A percentile compares a stretch with the other conserved stretches of the same genome.
These are phyloP conservation scores for Hymenopus coronatus DNA, from an alignment of 2,888 invertebrate genomes.

Conservation along the genomic window DNA sequence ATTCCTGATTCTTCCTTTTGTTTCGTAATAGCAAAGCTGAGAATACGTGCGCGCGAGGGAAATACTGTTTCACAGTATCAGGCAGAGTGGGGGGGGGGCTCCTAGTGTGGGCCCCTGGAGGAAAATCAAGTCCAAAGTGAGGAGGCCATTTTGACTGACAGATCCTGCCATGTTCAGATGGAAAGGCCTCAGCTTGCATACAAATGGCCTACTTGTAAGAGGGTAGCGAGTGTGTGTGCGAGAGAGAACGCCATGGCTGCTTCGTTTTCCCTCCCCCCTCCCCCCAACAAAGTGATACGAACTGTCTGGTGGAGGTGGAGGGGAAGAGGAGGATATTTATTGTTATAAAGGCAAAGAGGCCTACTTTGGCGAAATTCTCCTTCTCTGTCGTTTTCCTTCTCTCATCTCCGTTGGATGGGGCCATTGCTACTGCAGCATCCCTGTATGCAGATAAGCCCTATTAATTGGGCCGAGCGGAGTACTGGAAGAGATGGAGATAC, in stretches of 20 bases:
- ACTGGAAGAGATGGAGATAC: conserved; percentile 28
- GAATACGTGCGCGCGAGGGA: conserved; percentile 4
- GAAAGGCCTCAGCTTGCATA: conserved; percentile 48
- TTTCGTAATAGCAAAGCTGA: conserved; percentile 20
- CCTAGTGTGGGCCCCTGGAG: conserved; percentile 41
- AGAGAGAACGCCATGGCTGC: conserved; percentile 40
- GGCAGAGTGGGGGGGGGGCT: conserved; percentile 7
- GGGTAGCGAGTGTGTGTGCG: neutral
- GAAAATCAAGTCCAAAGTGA: conserved; percentile 42
- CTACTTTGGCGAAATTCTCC: conserved; percentile 31
- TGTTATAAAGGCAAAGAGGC: conserved; percentile 35
- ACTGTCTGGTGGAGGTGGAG: conserved; percentile 30
- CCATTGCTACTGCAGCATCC: conserved; percentile 30
- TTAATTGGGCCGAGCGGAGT: conserved; percentile 35
- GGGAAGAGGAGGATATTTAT: conserved; percentile 33
- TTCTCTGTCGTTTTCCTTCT: conserved; percentile 17
- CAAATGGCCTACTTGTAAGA: conserved; percentile 46
- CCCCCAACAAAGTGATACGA: conserved; percentile 34
- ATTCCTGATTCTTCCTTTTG: conserved; percentile 31
- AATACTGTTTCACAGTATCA: conserved; percentile 18
- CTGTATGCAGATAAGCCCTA: conserved; percentile 37
- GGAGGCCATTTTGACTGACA: conserved; percentile 49
- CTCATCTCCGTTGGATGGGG: conserved; percentile 22
- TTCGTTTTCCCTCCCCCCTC: conserved; percentile 36
- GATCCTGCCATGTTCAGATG: conserved; percentile 50